Evolutionary conservation across 2,797 vertebrate genomes (phyloP).

Genomic region (Sciurus vulgaris): DNA sequence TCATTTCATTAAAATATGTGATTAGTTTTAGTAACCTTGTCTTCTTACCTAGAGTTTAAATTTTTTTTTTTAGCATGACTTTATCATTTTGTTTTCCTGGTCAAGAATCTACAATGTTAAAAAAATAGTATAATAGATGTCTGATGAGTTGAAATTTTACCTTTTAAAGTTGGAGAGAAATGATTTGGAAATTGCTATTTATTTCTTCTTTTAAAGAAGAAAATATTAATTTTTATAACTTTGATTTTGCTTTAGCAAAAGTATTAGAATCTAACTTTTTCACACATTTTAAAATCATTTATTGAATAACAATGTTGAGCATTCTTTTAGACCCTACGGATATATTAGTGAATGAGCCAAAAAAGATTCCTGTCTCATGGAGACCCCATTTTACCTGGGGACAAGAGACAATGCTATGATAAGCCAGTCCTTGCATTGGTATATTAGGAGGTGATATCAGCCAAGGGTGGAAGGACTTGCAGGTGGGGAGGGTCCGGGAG

Average conservation of each 20-base stretch:
- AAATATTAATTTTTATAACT: not conserved
- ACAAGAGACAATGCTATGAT: not conserved
- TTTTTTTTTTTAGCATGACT: not conserved
- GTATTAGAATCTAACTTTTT: not conserved
- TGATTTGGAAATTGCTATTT: not conserved
- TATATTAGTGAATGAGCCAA: not conserved
- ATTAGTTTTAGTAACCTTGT: not conserved
- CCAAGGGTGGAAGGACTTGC: not conserved
- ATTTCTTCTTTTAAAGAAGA: constrained; percentile 13
- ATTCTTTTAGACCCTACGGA: not conserved
- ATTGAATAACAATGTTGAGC: not conserved
- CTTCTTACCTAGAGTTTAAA: not conserved
- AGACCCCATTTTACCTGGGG: not conserved
- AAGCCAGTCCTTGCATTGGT: not conserved
- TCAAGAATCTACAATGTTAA: not conserved
- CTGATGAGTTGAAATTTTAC: not conserved
- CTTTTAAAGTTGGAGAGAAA: not conserved
- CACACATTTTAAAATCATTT: not conserved
- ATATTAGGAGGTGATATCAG: not conserved
- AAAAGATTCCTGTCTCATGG: not conserved
- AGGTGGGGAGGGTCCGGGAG: too few relatives aligned
- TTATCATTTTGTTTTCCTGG: not conserved
- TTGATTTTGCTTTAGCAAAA: not conserved
- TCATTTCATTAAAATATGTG: not conserved
- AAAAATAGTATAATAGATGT: not conserved